These are phyloP conservation scores for Bombus pascuorum DNA, from an alignment of 1,140 invertebrate genomes.

Conservation along the genomic window DNA sequence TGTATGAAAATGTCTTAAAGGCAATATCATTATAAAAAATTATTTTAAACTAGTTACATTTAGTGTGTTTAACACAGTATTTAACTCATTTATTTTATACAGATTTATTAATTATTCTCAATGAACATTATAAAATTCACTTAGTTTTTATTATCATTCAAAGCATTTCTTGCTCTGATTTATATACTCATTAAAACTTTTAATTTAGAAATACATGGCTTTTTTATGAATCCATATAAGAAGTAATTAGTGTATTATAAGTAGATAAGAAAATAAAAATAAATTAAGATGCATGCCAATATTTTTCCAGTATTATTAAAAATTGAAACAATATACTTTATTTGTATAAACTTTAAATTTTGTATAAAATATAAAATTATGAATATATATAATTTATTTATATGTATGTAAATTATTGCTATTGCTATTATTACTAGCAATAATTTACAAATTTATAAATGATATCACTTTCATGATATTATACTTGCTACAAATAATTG, in stretches of 20 bases:
- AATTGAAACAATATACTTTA: constrained; percentile 46
- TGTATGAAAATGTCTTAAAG: constrained; percentile 10
- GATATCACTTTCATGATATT: background rate
- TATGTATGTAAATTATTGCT: constrained; percentile 14
- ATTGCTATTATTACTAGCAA: background rate
- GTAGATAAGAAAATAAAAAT: constrained; percentile 41
- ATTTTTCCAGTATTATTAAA: constrained; percentile 70
- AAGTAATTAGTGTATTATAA: constrained; percentile 54
- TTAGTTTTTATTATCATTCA: constrained; percentile 10
- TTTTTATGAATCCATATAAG: constrained; percentile 30
- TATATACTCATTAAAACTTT: constrained; percentile 15
- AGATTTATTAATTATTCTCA: background rate
- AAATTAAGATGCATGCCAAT: constrained; percentile 62
- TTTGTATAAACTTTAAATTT: constrained; percentile 47
- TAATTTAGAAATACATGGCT: constrained; percentile 16
- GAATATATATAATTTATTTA: constrained; percentile 9
- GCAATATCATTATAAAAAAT: too few species aligned
- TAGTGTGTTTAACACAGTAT: background rate
- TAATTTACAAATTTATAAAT: constrained; percentile 6
- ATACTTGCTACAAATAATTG: background rate
- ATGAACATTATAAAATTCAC: background rate
- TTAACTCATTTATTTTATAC: too few species aligned
- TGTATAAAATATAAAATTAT: constrained; percentile 37
- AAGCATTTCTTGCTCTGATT: constrained; percentile 33
- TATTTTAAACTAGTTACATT: background rate